Evolutionary conservation across 1,140 invertebrate genomes (phyloP).

Genomic region (Trichonephila clavipes): DNA sequence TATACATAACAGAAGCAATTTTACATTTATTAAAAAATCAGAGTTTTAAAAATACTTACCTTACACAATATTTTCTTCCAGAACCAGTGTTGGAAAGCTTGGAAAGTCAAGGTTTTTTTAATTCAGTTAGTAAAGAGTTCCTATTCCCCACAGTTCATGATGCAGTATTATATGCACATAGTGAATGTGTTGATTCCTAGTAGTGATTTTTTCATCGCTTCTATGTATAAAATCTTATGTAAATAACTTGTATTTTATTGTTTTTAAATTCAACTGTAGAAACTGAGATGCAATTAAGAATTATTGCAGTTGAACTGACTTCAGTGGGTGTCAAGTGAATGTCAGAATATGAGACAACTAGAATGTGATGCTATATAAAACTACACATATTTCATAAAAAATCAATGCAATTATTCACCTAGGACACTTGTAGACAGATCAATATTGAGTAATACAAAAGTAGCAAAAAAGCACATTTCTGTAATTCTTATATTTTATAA

Average conservation of each 20-base stretch:
- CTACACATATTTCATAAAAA: no score
- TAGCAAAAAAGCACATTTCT: no score
- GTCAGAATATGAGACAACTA: no score
- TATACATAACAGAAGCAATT: neutral
- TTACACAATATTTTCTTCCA: constrained; percentile 78
- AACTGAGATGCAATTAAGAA: neutral
- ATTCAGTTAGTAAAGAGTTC: constrained; percentile 82
- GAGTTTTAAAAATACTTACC: neutral
- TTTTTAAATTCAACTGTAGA: neutral
- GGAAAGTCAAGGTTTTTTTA: constrained; percentile 83
- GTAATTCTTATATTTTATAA: no score
- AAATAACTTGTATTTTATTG: constrained; percentile 41
- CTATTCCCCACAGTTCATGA: constrained; percentile 87
- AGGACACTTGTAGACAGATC: no score
- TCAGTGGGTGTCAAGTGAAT: no score
- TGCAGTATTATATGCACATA: constrained; percentile 83
- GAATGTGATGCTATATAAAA: no score
- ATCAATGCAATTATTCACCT: no score
- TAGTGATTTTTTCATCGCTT: neutral
- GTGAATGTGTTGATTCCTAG: constrained; percentile 63
- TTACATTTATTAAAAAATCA: neutral
- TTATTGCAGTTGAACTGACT: no score
- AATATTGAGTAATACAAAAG: no score
- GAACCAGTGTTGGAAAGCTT: constrained; percentile 85
- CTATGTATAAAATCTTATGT: constrained; percentile 8